Base-by-base conservation (phyloP, 2,113 vertebrate species). In the Paraplagusia blochii region DNA sequence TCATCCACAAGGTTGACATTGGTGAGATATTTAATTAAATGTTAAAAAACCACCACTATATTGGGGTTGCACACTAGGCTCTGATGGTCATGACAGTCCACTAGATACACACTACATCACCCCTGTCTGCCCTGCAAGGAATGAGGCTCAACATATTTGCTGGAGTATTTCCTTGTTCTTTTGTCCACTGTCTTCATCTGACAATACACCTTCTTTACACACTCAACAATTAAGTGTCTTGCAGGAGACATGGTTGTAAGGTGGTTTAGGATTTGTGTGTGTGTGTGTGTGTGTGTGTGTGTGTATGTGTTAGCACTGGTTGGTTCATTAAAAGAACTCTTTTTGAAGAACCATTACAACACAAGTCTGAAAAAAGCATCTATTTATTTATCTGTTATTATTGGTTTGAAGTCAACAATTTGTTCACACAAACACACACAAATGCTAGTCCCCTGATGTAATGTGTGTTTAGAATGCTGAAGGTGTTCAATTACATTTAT, bases 61-160 rank as follows among this genome's bases (percentile, higher is more conserved):
- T 55, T 34, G 18, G 22, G 42, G 18, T 49, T 8, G 4, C 35
- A 11, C 57, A 58, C 29, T 50, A 36, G 36, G 61, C 38, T 57
- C 16, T 12, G 48, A 76, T 44, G 57, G 46, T 3, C 48, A 71
- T 74, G 71, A 71, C 63, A 61, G 68, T 52, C n/a, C 49, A 42
- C 69, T 66, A 59, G 43, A 43, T 42, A 11, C 53, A 66, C 16
- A 51, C 42, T 36, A 44, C 33, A 33, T 49, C 10, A 11, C 38
- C 43, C 48, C 60, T 55, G 63, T 63, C 69, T 44, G 16, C 1
- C 11, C 11, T 7, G 45, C 39, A 34, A 18, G 43, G 44, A 38
- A 43, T 53, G 39, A 5, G 9, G 22, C 54, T 59, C 14, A 16
- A 46, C 48, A 48, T 15, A 39, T 58, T 9, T 54, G n/a, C 16